phyloP scores from a whole-genome alignment of 2,888 invertebrate species.

The Caenorhabditis becei region DNA sequence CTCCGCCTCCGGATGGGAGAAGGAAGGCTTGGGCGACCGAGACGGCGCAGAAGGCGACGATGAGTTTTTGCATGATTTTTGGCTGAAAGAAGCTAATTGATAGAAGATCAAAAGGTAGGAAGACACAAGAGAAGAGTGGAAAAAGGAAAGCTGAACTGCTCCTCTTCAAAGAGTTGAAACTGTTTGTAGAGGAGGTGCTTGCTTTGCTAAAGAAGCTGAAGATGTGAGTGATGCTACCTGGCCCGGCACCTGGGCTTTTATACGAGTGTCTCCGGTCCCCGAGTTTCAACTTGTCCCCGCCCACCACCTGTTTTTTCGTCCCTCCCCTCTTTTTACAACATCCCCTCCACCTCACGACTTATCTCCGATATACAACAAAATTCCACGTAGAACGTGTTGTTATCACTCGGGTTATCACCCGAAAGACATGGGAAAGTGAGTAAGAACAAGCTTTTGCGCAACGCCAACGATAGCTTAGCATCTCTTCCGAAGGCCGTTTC shows the following conservation, averaged over 20 bases:
- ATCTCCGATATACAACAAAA: slow-evolving; percentile 25
- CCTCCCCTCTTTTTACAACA: slow-evolving; percentile 39
- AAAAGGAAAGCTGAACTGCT: background rate
- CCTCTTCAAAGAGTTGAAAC: background rate
- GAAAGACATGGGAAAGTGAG: slow-evolving; percentile 13
- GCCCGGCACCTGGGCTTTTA: slow-evolving; percentile 13
- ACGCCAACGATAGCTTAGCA: background rate
- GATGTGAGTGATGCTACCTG: slow-evolving; percentile 37
- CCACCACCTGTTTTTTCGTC: slow-evolving; percentile 9
- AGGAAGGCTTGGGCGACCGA: slow-evolving; percentile 45
- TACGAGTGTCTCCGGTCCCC: background rate
- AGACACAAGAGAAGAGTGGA: background rate
- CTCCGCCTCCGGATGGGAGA: slow-evolving; percentile 44
- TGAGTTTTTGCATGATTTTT: slow-evolving; percentile 45
- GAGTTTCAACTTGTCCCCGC: slow-evolving; percentile 25
- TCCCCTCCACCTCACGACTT: background rate
- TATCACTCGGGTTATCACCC: slow-evolving; percentile 43
- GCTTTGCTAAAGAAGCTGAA: slow-evolving; percentile 32
- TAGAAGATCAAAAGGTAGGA: background rate
- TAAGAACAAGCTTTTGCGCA: slow-evolving; percentile 54
- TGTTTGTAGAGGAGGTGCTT: background rate
- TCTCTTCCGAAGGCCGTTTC: slow-evolving; percentile 13
- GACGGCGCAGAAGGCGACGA: slow-evolving; percentile 53
- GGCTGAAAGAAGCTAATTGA: slow-evolving; percentile 31
- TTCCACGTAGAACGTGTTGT: slow-evolving; percentile 51